Evolutionary conservation across 92 coral and sea anemone genomes (phyloP).

Genomic region (Hydrozoanthus gracilis): DNA sequence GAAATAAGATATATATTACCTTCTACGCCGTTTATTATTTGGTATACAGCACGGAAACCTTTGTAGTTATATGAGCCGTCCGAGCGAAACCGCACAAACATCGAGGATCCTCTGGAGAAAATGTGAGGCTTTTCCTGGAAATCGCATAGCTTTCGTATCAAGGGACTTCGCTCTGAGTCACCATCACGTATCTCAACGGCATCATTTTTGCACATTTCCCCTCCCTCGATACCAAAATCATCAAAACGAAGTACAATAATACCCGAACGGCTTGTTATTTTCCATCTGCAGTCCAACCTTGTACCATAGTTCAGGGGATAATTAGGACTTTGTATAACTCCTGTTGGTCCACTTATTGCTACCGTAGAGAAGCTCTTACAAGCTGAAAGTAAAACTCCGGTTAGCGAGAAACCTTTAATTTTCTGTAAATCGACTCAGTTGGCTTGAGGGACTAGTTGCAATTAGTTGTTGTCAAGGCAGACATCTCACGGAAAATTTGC

Average conservation of each 20-base stretch:
- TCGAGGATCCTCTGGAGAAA: background rate
- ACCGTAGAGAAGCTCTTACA: too few species aligned
- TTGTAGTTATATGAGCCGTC: background rate
- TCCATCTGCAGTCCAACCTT: background rate
- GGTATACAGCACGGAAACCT: slow-evolving; percentile 21
- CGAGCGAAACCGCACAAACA: background rate
- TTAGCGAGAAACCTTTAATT: too few species aligned
- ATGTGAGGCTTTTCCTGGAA: background rate
- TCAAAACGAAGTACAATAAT: background rate
- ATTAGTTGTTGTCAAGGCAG: too few species aligned
- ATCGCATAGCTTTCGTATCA: background rate
- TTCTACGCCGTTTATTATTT: background rate
- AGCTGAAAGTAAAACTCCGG: too few species aligned
- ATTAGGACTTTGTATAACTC: slow-evolving; percentile 17
- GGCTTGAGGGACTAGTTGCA: too few species aligned
- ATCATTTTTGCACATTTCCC: background rate
- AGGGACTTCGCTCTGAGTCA: background rate
- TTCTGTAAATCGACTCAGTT: too few species aligned
- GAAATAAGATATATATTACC: background rate
- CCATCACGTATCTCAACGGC: slow-evolving; percentile 9
- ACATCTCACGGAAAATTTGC: too few species aligned
- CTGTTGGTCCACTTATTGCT: background rate
- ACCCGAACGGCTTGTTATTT: background rate
- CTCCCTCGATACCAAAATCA: background rate
- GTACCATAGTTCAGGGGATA: background rate